Base-by-base conservation (phyloP, 1,140 invertebrate genomes). In the Ceratitis capitata region DNA sequence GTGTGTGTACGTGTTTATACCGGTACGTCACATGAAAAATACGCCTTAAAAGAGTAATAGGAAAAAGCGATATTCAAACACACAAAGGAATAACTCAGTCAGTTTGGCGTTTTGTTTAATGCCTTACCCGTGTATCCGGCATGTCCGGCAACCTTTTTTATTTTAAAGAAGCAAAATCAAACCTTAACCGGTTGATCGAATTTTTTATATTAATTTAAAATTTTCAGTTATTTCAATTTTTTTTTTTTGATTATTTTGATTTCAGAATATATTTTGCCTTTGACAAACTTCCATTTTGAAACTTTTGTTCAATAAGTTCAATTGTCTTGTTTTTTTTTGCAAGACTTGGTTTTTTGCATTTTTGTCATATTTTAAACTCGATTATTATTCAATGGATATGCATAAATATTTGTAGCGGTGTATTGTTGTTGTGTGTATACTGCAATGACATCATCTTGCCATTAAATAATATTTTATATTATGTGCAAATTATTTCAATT, bases 201-300 rank as follows among this genome's bases (percentile, higher is more conserved):
- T 78, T 78, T n/a, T 23, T 78, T 45, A 45, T 42, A 35, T 78
- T 12, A 45, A 78, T 78, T 78, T 69, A 3, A 78, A 78, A 78
- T 47, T 78, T 78, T 78, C 32, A 32, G 61, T n/a, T 69, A 39
- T 69, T 69, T 32, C 42, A 45, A 78, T 69, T 69, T 35, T 35
- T 78, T n/a, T n/a, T 45, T 35, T 78, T 78, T 53, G 14, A n/a
- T n/a, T n/a, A n/a, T n/a, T 23, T 78, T 78, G 19, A 1, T 19
- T n/a, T n/a, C n/a, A n/a, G n/a, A 61, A 9, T 6, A 78, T 10
- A 1, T 14, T 14, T 45, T 78, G 19, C 9, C 2, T 23, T 78
- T 47, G 32, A 14, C 14, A 19, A 35, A 69, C 39, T 39, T 69
- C 32, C n/a, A 53, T 53, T 12, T 53, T 53, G n/a, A n/a, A n/a